Conservation (phyloP, 2,888 invertebrate genomes). For the Malacosoma neustria region DNA sequence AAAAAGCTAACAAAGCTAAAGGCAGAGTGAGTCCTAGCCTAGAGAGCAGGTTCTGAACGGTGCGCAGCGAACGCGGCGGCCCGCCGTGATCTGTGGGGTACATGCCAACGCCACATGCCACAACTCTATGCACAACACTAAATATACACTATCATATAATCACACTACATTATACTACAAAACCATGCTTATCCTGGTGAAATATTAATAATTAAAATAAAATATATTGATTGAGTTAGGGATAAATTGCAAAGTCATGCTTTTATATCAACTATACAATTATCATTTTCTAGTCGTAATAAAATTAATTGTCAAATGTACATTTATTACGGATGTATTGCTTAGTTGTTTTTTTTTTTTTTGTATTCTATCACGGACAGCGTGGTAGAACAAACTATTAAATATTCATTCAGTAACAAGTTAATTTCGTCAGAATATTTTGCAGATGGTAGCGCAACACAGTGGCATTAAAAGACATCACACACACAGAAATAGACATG, state of each 20-base stretch:
- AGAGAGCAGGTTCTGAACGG: slow-evolving; percentile 42
- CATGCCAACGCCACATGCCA: slow-evolving; percentile 70
- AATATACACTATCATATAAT: slow-evolving; percentile 21
- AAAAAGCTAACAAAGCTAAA: neutral
- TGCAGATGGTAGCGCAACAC: slow-evolving; percentile 35
- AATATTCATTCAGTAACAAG: too few species aligned
- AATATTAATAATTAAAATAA: too few species aligned
- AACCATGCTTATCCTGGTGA: slow-evolving; percentile 32
- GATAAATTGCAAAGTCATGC: too few species aligned
- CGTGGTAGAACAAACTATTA: too few species aligned
- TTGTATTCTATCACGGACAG: too few species aligned
- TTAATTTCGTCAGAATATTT: slow-evolving; percentile 30
- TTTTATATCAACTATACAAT: too few species aligned
- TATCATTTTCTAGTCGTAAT: too few species aligned
- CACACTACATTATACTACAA: slow-evolving; percentile 33
- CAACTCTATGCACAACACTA: slow-evolving; percentile 40
- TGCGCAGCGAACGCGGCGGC: slow-evolving; percentile 34
- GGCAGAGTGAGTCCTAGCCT: neutral
- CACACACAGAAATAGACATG: too few species aligned
- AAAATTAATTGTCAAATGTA: too few species aligned
- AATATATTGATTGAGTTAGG: too few species aligned
- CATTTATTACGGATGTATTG: too few species aligned
- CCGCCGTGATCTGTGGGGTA: slow-evolving; percentile 48
- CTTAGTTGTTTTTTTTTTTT: too few species aligned
- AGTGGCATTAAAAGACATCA: slow-evolving; percentile 36